Percentiles rank a stretch among this genome's conserved stretches.
phyloP scores from a whole-genome alignment of 1,140 invertebrate genomes.

The Micrasema longulum region DNA sequence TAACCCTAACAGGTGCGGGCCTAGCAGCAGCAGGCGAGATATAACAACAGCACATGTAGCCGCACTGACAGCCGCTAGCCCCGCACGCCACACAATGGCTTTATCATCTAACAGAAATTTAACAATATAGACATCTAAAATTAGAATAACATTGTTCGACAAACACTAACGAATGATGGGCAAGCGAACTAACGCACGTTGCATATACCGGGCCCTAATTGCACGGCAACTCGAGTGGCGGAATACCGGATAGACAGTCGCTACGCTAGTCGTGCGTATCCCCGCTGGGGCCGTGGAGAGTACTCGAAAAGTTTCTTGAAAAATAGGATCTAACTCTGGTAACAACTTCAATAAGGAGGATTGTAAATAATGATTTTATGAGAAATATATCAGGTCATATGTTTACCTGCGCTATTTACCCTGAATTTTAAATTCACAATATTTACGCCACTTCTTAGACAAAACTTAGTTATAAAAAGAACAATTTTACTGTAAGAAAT shows the following conservation, averaged over 20 bases:
- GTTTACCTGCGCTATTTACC: constrained; percentile 47
- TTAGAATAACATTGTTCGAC: constrained; percentile 33
- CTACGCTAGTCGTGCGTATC: too few species aligned
- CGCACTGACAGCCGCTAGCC: background rate
- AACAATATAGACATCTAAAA: constrained; percentile 34
- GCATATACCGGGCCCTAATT: constrained; percentile 12
- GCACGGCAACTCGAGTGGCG: too few species aligned
- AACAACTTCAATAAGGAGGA: constrained; percentile 21
- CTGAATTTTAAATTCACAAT: constrained; percentile 52
- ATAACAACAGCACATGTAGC: too few species aligned
- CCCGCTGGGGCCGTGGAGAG: too few species aligned
- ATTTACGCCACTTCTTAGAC: background rate
- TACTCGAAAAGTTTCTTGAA: constrained; percentile 6
- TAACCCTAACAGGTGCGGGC: background rate
- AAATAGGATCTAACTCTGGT: constrained; percentile 21
- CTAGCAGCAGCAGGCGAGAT: background rate
- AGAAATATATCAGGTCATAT: constrained; percentile 30
- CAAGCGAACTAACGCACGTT: constrained; percentile 15
- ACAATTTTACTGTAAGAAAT: too few species aligned
- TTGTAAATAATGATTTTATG: constrained; percentile 32
- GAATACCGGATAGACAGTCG: background rate
- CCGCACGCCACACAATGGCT: background rate
- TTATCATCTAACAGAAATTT: constrained; percentile 28
- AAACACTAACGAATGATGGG: constrained; percentile 24
- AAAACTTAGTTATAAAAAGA: too few species aligned